Evolutionary conservation across 2,888 invertebrate species (phyloP), one percentile per base, ranked within the genome.

Genomic region (Reticulitermes lucifugus): DNA sequence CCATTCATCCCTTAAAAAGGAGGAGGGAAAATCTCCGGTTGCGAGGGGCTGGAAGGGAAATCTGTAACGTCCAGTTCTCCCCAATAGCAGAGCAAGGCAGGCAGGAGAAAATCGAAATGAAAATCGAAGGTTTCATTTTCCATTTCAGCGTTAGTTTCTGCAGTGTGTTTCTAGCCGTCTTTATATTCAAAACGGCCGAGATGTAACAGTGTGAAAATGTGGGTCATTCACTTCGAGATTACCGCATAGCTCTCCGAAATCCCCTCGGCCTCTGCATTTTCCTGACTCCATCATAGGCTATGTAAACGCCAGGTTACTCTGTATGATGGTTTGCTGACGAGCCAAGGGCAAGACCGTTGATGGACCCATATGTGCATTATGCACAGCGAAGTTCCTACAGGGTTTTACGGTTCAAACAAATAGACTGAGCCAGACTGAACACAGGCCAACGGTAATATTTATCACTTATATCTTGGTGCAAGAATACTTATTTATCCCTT

Each of bases 1-100:
- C 46, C 77, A 77, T 77, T 77, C 77, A 77, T 77, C 77, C 77
- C 77, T 77, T 51, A 10, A 77, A 77, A 46, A 46, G 73, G 51
- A 43, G 77, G 41, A 77, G n/a, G 12, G 77, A 21, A 77, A 46
- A 46, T 77, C 43, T 51, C 46, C 73, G 55, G 55, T 18, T 14
- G 5, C 2, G 55, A 4, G 60, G 25, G 65, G 65, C n/a, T 6
- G 65, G n/a, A 65, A n/a, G 25, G 25, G 65, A 65, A 35, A 65
- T 55, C 65, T n/a, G 25, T 25, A 65, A n/a, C n/a, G 3, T n/a
- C 10, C 65, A 65, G n/a, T 65, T 65, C 65, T 65, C 65, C 0
- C 65, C n/a, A 12, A 25, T 3, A 35, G 21, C 65, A 65, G 65
- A n/a, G 25, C 9, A 65, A 65, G 25, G 65, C n/a, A 1, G 65